phyloP scores from a whole-genome alignment of 1,140 invertebrate genomes.

The Chironomus striatipennis region DNA sequence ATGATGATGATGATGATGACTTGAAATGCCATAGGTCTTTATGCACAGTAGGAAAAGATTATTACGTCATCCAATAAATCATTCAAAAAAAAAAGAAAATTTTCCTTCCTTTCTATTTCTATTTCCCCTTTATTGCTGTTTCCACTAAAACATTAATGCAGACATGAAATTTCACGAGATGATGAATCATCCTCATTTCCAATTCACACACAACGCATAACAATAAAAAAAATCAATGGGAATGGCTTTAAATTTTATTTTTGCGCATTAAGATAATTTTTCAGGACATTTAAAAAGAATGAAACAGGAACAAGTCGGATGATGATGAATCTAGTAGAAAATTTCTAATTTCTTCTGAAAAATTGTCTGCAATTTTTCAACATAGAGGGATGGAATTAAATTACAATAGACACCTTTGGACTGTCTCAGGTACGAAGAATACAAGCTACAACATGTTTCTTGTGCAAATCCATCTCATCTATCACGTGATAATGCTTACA shows the following conservation, averaged over 20 bases:
- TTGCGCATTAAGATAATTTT: background rate
- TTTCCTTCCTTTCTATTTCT: background rate
- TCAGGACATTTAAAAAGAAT: background rate
- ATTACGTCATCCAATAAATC: slow-evolving; percentile 8
- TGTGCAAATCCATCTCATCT: background rate
- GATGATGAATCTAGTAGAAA: background rate
- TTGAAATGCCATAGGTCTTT: background rate
- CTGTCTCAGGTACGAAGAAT: background rate
- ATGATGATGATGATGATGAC: background rate
- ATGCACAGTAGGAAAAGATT: background rate
- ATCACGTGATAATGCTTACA: slow-evolving; percentile 7
- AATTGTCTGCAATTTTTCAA: background rate
- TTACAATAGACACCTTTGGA: background rate
- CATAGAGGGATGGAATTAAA: background rate
- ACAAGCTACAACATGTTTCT: background rate
- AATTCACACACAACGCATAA: background rate
- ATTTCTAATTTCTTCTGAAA: background rate
- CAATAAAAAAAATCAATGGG: background rate
- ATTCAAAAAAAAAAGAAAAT: background rate
- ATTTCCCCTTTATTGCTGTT: background rate
- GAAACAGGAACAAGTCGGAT: background rate
- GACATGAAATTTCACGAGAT: background rate
- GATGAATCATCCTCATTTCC: background rate
- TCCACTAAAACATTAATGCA: slow-evolving; percentile 1
- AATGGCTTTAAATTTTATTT: background rate